Evolutionary conservation across 1,140 invertebrate species (phyloP).

Genomic region (Cydia amplana): DNA sequence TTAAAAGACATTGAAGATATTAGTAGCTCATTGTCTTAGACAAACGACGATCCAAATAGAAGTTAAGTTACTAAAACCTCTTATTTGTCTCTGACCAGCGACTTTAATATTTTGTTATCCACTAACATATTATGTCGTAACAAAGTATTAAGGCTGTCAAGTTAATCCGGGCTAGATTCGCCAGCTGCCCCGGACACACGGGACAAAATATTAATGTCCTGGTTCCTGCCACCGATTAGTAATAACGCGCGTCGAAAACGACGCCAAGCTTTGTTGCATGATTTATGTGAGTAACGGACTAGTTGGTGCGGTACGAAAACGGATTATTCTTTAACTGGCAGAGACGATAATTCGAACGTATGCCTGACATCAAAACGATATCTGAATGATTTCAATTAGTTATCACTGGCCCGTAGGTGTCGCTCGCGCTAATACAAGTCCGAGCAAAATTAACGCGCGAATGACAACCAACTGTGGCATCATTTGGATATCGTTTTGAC

Average conservation of each 20-base stretch:
- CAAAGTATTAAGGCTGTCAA: conserved; percentile 10
- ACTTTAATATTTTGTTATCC: conserved; percentile 1
- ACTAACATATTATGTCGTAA: conserved; percentile 2
- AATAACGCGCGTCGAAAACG: background rate
- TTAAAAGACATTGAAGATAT: no score
- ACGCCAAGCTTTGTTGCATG: conserved; percentile 1
- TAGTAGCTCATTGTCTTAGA: no score
- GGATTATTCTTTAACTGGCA: background rate
- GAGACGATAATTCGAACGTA: no score
- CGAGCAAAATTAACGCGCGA: background rate
- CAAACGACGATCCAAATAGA: no score
- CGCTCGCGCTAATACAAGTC: no score
- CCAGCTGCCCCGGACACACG: background rate
- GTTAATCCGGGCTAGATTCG: conserved; percentile 6
- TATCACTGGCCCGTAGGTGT: no score
- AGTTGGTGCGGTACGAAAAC: background rate
- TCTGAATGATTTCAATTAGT: no score
- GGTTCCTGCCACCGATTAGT: background rate
- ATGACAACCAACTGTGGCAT: background rate
- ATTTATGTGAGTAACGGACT: background rate
- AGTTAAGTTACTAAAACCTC: background rate
- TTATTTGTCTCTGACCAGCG: background rate
- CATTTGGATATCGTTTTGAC: no score
- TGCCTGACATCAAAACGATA: no score
- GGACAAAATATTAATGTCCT: conserved; percentile 8